A percentile compares a stretch with the other conserved stretches of the same genome.
Evolutionary conservation across 2,113 vertebrate species (phyloP).

Genomic region (Pampusana beccarii): DNA sequence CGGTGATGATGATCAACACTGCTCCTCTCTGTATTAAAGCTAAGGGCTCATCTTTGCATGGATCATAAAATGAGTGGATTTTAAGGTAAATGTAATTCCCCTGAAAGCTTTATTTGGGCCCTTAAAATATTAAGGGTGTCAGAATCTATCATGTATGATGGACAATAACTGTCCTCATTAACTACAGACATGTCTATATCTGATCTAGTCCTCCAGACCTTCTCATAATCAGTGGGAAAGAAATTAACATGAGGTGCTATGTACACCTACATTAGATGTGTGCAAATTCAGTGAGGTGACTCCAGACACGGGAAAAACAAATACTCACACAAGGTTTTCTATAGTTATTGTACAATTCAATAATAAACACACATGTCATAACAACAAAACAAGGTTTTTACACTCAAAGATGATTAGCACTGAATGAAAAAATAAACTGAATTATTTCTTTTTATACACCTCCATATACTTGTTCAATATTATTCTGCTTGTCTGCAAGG

Average conservation of each 20-base stretch:
- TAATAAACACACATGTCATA: background rate
- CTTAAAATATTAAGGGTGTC: background rate
- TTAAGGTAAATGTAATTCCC: background rate
- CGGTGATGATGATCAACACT: background rate
- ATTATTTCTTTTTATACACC: background rate
- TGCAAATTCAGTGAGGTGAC: background rate
- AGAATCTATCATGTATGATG: background rate
- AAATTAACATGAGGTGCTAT: background rate
- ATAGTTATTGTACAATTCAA: background rate
- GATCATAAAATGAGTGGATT: background rate
- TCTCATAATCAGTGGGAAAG: background rate
- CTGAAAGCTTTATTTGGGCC: background rate
- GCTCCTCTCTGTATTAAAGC: background rate
- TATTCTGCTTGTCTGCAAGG: background rate
- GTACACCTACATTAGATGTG: background rate
- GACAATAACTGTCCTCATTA: background rate
- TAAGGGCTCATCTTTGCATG: background rate
- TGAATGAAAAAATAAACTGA: background rate
- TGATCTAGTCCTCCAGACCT: background rate
- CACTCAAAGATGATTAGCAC: background rate
- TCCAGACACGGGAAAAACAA: background rate
- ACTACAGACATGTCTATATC: background rate
- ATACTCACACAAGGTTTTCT: background rate
- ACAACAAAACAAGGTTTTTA: background rate
- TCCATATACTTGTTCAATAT: background rate